Conservation (phyloP, 2,888 invertebrate species). For the Epinotia brunnichana region DNA sequence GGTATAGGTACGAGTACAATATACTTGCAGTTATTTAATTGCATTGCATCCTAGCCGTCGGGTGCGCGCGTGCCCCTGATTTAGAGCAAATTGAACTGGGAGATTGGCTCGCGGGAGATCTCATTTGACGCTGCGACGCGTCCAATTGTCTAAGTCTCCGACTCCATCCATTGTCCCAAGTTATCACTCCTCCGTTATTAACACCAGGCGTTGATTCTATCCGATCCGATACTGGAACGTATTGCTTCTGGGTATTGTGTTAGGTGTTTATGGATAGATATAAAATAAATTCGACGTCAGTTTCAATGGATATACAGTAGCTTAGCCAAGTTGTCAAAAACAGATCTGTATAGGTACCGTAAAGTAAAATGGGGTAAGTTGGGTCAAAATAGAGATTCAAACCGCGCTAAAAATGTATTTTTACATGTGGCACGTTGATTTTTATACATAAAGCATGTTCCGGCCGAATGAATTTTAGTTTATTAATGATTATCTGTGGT, state of each 20-base stretch:
- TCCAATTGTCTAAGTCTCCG: conserved; percentile 69
- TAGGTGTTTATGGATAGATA: conserved; percentile 16
- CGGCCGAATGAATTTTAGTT: too few species aligned
- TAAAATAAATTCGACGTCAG: background rate
- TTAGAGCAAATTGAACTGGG: conserved; percentile 79
- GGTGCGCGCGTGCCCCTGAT: conserved; percentile 67
- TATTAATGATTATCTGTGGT: too few species aligned
- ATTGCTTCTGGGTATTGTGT: conserved; percentile 34
- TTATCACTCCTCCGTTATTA: conserved; percentile 43
- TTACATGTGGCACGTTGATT: too few species aligned
- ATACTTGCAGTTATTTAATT: conserved; percentile 55
- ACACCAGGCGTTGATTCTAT: conserved; percentile 33
- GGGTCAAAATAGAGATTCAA: too few species aligned
- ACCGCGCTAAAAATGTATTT: too few species aligned
- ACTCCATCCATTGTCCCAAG: conserved; percentile 42
- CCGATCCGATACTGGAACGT: conserved; percentile 28
- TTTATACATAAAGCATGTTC: too few species aligned
- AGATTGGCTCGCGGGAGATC: conserved; percentile 75
- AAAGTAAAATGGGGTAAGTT: too few species aligned
- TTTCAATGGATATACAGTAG: background rate
- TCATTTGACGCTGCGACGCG: conserved; percentile 79
- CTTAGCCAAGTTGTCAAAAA: too few species aligned
- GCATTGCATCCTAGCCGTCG: conserved; percentile 49
- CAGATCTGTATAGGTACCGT: too few species aligned
- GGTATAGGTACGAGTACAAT: conserved; percentile 5